A percentile compares a stretch with the other conserved stretches of the same genome.
These are phyloP conservation scores for Crotophaga sulcirostris DNA, from an alignment of 2,113 vertebrate species.

Conservation along the genomic window DNA sequence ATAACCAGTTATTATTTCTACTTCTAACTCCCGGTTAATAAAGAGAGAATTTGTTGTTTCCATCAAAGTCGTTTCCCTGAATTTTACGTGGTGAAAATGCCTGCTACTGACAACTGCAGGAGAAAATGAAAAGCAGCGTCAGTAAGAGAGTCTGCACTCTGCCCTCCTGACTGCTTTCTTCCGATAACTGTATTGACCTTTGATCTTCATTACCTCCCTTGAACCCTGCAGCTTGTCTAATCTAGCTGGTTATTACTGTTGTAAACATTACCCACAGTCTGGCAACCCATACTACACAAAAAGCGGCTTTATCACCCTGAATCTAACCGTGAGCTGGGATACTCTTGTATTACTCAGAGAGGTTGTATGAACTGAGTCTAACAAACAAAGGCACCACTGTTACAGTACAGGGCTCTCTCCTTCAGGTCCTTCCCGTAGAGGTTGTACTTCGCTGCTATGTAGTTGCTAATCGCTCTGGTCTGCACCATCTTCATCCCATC, in stretches of 20 bases:
- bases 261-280: not conserved
- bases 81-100: not conserved
- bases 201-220: not conserved
- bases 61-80: not conserved
- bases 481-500: constrained; percentile 54
- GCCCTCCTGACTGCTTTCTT: not conserved
- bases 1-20: not conserved
- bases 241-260: not conserved
- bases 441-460: constrained; percentile 83
- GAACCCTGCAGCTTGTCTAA: not conserved
- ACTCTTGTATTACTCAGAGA: not conserved
- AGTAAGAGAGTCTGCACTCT: not conserved
- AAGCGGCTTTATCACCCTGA: not conserved
- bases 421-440: constrained; percentile 82
- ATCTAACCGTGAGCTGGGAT: not conserved
- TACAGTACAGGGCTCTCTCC: constrained; percentile 79
- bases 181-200: not conserved
- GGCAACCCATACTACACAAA: not conserved
- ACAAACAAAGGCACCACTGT: not conserved
- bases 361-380: not conserved
- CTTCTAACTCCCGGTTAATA: not conserved
- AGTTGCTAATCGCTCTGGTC: constrained; percentile 70
- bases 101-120: not conserved
- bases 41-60: not conserved
- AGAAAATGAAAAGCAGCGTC: not conserved